Base-by-base conservation (phyloP, 2,888 invertebrate genomes). In the Hofmannophila pseudospretella region DNA sequence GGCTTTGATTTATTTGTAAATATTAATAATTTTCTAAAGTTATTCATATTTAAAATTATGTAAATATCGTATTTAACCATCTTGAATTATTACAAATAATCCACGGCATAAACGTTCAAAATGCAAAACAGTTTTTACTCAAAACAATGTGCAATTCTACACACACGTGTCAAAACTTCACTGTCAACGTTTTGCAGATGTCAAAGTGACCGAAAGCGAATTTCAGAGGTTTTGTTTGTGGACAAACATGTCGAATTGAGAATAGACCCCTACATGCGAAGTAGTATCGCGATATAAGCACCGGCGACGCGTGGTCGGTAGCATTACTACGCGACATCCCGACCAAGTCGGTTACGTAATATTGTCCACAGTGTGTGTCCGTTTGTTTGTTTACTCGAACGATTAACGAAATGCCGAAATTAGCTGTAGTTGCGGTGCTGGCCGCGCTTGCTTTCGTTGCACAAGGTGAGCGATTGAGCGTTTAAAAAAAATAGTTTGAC, bases 391-490 rank as follows among this genome's bases (percentile, higher is more conserved):
- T 16, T 23, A 22, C 39, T 39, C 35, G 34, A 39, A 38, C 32
- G 39, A 41, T 44, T 36, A 39, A 28, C 34, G 44, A 54, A 53
- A 68, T 68, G 68, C 32, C 55, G 28, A 68, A 54, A 58, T 45
- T 63, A 41, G 39, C 46, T 12, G 38, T 55, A 32, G 41, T 36
- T 13, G 34, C 62, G 39, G 42, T 60, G 34, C 9, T 57, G 33
- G 48, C 60, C 38, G 51, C 41, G 38, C 29, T 53, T 37, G 44
- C 61, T 41, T 49, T 51, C 37, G 36, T 44, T 29, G 47, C 45
- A 34, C 64, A 67, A 63, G 67, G 68, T 67, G 56, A 67, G 63
- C 49, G 16, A n/a, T 23, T 22, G 10, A 23, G 8, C n/a, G n/a
- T n/a, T n/a, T n/a, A n/a, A n/a, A n/a, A n/a, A n/a, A n/a, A n/a